These are phyloP conservation scores for Tanytarsus gracilentus DNA, from an alignment of 2,888 invertebrate species.

Conservation along the genomic window DNA sequence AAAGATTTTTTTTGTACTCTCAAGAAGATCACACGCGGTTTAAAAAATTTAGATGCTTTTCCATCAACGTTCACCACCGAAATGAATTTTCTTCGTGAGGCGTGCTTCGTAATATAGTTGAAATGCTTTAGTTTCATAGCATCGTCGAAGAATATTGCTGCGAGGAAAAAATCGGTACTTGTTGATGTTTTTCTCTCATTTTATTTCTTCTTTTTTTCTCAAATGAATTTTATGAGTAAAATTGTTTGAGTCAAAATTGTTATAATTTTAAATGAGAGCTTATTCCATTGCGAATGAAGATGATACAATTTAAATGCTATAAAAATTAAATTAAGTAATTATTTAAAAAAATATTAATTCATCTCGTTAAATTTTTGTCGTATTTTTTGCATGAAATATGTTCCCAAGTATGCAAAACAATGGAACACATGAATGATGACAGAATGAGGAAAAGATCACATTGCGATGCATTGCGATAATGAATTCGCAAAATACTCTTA, in stretches of 20 bases:
- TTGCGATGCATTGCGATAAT: no score
- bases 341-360: no score
- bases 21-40: background rate
- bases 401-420: no score
- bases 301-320: background rate
- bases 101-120: conserved; percentile 16
- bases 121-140: conserved; percentile 14
- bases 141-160: conserved; percentile 17
- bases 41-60: conserved; percentile 12
- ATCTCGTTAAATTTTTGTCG: no score
- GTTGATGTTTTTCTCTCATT: background rate
- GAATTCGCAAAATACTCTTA: no score
- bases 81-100: conserved; percentile 23
- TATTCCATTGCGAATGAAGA: background rate
- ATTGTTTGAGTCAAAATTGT: background rate
- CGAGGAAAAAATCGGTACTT: conserved; percentile 8
- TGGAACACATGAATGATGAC: no score
- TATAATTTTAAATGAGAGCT: background rate
- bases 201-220: background rate
- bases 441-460: no score
- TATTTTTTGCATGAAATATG: no score
- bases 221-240: background rate
- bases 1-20: no score
- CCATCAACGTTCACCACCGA: conserved; percentile 7
- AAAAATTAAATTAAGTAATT: no score